phyloP scores from a whole-genome alignment of 1,140 invertebrate species.

The Bathynomus jamesi region DNA sequence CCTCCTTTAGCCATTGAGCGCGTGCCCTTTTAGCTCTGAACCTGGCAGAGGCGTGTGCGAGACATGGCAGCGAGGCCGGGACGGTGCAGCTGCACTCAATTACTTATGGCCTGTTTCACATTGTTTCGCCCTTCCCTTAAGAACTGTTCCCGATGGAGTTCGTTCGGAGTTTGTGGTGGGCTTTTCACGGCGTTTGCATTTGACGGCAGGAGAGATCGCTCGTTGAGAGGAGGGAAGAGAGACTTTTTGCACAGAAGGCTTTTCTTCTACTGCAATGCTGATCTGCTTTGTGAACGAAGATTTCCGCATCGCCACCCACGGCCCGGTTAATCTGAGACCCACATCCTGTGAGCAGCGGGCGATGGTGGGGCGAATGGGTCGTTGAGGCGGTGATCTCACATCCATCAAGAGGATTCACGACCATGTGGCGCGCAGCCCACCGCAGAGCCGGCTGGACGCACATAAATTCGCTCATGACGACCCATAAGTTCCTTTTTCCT shows the following conservation, averaged over 20 bases:
- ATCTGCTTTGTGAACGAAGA: slow-evolving; percentile 17
- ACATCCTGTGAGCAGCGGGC: slow-evolving; percentile 32
- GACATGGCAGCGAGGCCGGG: slow-evolving; percentile 31
- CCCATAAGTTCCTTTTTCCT: background rate
- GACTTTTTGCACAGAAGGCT: background rate
- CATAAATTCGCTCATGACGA: background rate
- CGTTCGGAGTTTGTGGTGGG: background rate
- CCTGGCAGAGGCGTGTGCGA: slow-evolving; percentile 32
- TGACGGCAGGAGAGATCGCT: background rate
- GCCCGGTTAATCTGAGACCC: slow-evolving; percentile 35
- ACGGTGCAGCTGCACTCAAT: slow-evolving; percentile 24
- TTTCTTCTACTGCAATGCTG: background rate
- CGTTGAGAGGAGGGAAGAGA: background rate
- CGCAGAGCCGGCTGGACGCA: background rate
- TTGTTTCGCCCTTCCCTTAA: slow-evolving; percentile 18
- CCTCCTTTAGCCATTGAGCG: slow-evolving; percentile 20
- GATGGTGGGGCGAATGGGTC: slow-evolving; percentile 15
- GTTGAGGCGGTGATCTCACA: slow-evolving; percentile 32
- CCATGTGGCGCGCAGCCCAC: slow-evolving; percentile 18
- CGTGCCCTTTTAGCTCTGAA: slow-evolving; percentile 27
- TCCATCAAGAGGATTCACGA: slow-evolving; percentile 34
- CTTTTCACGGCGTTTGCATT: background rate
- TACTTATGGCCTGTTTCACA: slow-evolving; percentile 13
- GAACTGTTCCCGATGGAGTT: background rate
- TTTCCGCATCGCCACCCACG: slow-evolving; percentile 28